Percentiles rank a stretch among this genome's conserved stretches.
Conservation (phyloP, 2,113 vertebrate genomes). For the Equus przewalskii region DNA sequence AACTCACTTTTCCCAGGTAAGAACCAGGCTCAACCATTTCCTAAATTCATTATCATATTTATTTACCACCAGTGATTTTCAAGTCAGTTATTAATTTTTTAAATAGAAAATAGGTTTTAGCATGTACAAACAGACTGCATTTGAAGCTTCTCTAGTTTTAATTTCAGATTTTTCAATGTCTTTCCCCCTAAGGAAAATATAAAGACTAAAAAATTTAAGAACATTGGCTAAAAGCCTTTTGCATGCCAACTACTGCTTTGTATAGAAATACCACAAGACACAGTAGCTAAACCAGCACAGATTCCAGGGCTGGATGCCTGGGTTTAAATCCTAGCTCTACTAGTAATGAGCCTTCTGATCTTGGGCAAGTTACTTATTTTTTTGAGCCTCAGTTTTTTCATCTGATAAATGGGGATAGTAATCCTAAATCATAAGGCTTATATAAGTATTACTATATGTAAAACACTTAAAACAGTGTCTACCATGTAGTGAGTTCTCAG, state of each 20-base stretch:
- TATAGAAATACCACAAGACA: neutral
- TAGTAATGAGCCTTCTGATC: neutral
- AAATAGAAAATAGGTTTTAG: conserved; percentile 22
- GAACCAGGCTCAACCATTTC: neutral
- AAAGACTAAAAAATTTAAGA: neutral
- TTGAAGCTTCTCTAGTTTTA: conserved; percentile 52
- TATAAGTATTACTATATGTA: neutral
- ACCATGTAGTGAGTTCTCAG: neutral
- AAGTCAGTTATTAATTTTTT: conserved; percentile 54
- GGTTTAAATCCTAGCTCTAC: neutral
- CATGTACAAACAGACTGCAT: neutral
- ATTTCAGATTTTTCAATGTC: conserved; percentile 21
- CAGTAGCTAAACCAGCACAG: neutral
- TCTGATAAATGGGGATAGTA: neutral
- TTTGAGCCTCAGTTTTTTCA: conserved; percentile 8
- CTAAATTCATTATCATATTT: conserved; percentile 62
- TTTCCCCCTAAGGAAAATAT: conserved; percentile 2
- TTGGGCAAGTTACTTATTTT: neutral
- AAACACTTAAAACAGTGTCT: neutral
- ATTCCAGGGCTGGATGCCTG: neutral
- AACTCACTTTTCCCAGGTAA: conserved; percentile 53
- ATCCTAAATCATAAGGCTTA: neutral
- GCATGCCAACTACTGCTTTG: neutral
- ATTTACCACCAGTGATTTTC: conserved; percentile 51
- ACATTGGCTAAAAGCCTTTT: neutral